Base-by-base conservation (phyloP, 2,113 vertebrate genomes). In the Emydura subglobosa region DNA sequence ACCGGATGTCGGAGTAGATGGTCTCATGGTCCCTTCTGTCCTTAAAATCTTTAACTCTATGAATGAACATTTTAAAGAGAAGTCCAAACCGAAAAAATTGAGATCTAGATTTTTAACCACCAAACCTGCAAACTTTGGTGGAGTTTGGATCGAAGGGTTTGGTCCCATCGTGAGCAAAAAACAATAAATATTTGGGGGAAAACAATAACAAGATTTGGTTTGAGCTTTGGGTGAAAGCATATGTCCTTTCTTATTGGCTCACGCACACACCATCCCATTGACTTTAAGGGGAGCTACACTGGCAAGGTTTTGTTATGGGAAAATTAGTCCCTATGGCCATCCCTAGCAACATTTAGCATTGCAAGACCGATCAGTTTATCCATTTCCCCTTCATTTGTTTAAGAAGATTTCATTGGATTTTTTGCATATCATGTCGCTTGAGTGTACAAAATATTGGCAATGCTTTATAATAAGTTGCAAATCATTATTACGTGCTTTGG, bases 381-480 rank as follows among this genome's bases (percentile, higher is more conserved):
- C 31, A 4, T 93, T 95, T 97, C 44, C 72, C 74, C 83, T 93
- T 94, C 95, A 96, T 97, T 98, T 98, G 76, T 95, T 97, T 95
- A 97, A 98, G 97, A 97, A 42, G 34, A 31, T 95, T 98, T 97
- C 96, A 98, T 97, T 97, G 97, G 93, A 98, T 98, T 98, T 98
- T 93, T 95, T 95, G 89, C 83, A 79, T 97, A 97, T 97, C 96
- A 88, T 97, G 97, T 96, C 80, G 88, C 92, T 97, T 97, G 94
- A 87, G 89, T 95, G 93, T 98, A 97, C 94, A 96, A 98, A 98
- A 97, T 98, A 98, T 98, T 98, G 97, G 97, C 97, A 97, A 97
- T 96, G 93, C 96, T 98, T 98, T 98, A 96, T 98, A 97, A 97
- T 98, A 98, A 98, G 97, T 96, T 98, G 91, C 97, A 98, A 98